Conservation (phyloP, 1,140 invertebrate genomes). For the Achroia grisella region DNA sequence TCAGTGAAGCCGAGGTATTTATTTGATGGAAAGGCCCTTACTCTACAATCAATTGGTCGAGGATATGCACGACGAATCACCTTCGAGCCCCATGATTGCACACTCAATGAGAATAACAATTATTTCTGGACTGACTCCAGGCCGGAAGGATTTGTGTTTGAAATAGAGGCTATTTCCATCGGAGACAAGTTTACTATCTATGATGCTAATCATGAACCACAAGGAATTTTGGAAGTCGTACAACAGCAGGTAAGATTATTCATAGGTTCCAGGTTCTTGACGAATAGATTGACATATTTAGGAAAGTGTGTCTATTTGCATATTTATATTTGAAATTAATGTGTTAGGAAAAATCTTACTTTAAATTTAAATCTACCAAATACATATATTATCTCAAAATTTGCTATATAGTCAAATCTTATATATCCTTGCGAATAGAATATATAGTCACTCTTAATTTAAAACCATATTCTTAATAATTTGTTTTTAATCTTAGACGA, state of each 20-base stretch:
- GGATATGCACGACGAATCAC: constrained; percentile 85
- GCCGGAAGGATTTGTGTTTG: constrained; percentile 82
- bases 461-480: too few species aligned
- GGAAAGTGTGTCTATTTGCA: too few species aligned
- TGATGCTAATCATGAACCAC: constrained; percentile 76
- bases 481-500: too few species aligned
- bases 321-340: too few species aligned
- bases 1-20: constrained; percentile 71
- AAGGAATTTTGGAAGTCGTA: constrained; percentile 78
- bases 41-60: constrained; percentile 80
- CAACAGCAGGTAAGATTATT: constrained; percentile 73
- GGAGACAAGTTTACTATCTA: constrained; percentile 83
- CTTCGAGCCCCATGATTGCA: constrained; percentile 77
- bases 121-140: constrained; percentile 87
- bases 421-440: too few species aligned
- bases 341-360: too few species aligned
- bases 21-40: constrained; percentile 77
- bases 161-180: constrained; percentile 79
- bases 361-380: too few species aligned
- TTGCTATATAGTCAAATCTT: too few species aligned
- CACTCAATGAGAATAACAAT: constrained; percentile 80
- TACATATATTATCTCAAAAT: too few species aligned
- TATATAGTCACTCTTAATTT: too few species aligned
- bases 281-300: too few species aligned
- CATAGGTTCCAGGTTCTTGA: too few species aligned